Base-by-base conservation (phyloP, 2,888 invertebrate genomes). In the Dione juno region DNA sequence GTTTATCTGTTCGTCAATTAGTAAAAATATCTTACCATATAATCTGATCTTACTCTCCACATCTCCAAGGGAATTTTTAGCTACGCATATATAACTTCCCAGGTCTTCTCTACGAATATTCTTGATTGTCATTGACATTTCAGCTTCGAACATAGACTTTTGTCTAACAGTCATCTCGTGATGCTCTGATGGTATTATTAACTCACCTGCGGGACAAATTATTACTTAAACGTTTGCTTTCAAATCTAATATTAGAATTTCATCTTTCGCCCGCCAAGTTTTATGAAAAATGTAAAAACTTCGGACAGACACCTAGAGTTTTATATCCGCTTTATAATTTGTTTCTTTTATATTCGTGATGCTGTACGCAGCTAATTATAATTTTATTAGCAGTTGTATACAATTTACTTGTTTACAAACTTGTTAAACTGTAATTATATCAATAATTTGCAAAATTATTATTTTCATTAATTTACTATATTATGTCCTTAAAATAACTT, bases 1-100 rank as follows among this genome's bases (percentile, higher is more conserved):
- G n/a, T n/a, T n/a, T n/a, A n/a, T n/a, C n/a, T n/a, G n/a, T n/a
- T n/a, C n/a, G n/a, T n/a, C n/a, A n/a, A 28, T 2, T 28, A 28
- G 28, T 28, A 40, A 53, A 13, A 41, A 13, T 54, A 41, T 11
- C 72, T 94, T 92, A 98, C 98, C 97, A 86, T 98, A 97, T 78
- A 98, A 93, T 79, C 97, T 94, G 83, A 98, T 97, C 88, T 96
- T 97, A 93, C 97, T 97, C 84, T 98, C 97, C 61, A 97, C 97
- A 81, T 97, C 97, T 6, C 98, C 98, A 5, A 98, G 94, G 1
- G 97, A 96, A 85, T 97, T 97, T 85, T 97, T 97, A 19, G 97
- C 97, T 57, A 97, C 96, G 86, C 98, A 98, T 67, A 96, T 95
- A 88, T 98, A 98, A 66, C 96, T 96, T 66, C 98, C 97, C 58